phyloP scores from a whole-genome alignment of 1,140 invertebrate genomes.

The Maniola jurtina region DNA sequence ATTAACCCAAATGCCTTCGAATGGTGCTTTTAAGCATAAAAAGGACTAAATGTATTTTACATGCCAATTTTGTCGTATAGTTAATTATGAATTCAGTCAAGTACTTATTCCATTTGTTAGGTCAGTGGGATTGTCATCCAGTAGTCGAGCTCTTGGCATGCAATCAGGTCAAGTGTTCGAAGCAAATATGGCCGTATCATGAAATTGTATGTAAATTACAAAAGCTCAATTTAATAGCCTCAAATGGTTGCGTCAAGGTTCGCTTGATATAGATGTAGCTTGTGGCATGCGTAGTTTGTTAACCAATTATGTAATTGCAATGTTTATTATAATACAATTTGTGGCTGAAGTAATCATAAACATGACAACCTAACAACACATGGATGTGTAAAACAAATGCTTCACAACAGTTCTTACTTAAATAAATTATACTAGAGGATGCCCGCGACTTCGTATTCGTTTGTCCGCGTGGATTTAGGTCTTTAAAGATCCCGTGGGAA shows the following conservation, averaged over 20 bases:
- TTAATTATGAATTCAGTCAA: neutral
- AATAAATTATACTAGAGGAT: no score
- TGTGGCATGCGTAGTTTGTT: constrained; percentile 11
- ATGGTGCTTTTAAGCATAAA: no score
- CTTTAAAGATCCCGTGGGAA: no score
- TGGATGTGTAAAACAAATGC: no score
- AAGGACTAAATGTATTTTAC: no score
- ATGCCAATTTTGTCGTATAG: no score
- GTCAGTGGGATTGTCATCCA: constrained; percentile 7
- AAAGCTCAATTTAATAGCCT: constrained; percentile 43
- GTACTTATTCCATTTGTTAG: no score
- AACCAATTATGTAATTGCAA: constrained; percentile 9
- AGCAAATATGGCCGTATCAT: constrained; percentile 47
- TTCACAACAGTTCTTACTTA: no score
- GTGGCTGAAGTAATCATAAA: neutral
- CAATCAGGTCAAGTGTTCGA: constrained; percentile 39
- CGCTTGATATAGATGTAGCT: constrained; percentile 14
- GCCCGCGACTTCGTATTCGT: no score
- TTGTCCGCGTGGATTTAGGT: no score
- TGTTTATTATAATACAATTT: constrained; percentile 1
- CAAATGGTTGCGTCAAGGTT: constrained; percentile 37
- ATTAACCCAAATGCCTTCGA: no score
- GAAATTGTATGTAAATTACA: constrained; percentile 61
- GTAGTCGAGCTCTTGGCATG: constrained; percentile 27
- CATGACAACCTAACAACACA: neutral